Evolutionary conservation across 2,797 vertebrate genomes (phyloP), one percentile per base, ranked within the genome.

Genomic region (Micrastur ruficollis): DNA sequence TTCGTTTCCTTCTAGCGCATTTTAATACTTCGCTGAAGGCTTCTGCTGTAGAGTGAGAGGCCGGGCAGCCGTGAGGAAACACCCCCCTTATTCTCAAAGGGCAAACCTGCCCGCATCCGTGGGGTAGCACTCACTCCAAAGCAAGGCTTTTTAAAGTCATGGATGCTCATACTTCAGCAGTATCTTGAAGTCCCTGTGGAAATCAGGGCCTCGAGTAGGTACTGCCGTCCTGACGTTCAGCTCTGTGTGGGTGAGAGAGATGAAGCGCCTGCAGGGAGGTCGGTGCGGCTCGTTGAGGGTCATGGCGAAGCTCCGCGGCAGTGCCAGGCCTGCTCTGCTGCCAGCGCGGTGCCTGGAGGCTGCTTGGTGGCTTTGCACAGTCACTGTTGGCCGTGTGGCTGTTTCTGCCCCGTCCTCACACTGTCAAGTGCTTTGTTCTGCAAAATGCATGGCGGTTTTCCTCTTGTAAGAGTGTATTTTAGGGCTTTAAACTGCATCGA

Each of bases 271-370:
- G 14, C 3, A 5, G 23, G 32, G 34, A 82, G 40, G 44, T 7
- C 34, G 80, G 20, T 2, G 3, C 4, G 25, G 20, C 56, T 47
- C 2, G 0, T 12, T 5, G 22, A 63, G 44, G 23, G 31, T 53
- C 40, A 31, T 3, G 0, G 15, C 1, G 1, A 12, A n/a, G 23
- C 23, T 29, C 7, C 22, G 25, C n/a, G 65, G 59, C 47, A n/a
- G 34, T 63, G 32, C 26, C n/a, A 31, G 22, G 11, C 46, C 44
- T 50, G 31, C 9, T 36, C 26, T 9, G 27, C n/a, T n/a, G 34
- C 53, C 9, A 9, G 19, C 2, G 1, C 0, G 1, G 17, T 36
- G 27, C 32, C 12, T 12, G 11, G 67, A n/a, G 55, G 32, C 32
- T 68, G 40, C 46, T 53, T 3, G 2, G 19, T 11, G 8, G 11